Evolutionary conservation across 1,140 invertebrate species (phyloP), one percentile per base, ranked within the genome.

Genomic region (Philaenus spumarius): DNA sequence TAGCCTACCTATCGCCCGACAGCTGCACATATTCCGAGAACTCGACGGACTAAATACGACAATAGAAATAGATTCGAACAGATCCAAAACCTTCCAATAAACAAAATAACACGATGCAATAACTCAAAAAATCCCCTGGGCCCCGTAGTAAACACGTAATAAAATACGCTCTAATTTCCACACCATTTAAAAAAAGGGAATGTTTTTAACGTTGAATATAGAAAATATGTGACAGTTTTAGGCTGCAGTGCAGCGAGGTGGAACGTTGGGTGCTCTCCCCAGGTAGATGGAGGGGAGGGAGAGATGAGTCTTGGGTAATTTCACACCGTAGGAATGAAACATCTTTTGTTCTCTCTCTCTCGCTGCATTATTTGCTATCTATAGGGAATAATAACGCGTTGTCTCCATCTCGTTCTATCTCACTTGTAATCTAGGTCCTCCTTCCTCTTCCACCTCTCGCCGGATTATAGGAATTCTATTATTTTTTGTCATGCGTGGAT

Each of bases 171-270:
- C 26, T 30, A 30, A 30, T 53, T 39, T 53, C 17, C n/a, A n/a
- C 4, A 5, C 24, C 26, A 34, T 43, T 43, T 17, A 43, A 12
- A 43, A 17, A 43, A 20, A 43, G n/a, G 5, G n/a, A 17, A 15
- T 43, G 40, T 43, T 20, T 43, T 43, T 17, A 17, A 17, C 12
- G 19, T 20, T 20, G 40, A 20, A 43, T 15, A 43, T 12, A n/a
- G 20, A 55, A 55, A 55, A 55, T 55, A 55, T 55, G 52, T 55
- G 52, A 55, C 52, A 55, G 35, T 55, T 55, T 55, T 23, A 42
- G 52, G 40, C 42, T 40, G 39, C 42, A 45, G 6, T 7, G 6
- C n/a, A 40, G 35, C 4, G 17, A 48, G 26, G 22, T 48, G 39
- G 46, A 53, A 37, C 50, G 34, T 23, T 57, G 56, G 20, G 39